phyloP scores from a whole-genome alignment of 2,113 vertebrate genomes.

The Strix aluco region DNA sequence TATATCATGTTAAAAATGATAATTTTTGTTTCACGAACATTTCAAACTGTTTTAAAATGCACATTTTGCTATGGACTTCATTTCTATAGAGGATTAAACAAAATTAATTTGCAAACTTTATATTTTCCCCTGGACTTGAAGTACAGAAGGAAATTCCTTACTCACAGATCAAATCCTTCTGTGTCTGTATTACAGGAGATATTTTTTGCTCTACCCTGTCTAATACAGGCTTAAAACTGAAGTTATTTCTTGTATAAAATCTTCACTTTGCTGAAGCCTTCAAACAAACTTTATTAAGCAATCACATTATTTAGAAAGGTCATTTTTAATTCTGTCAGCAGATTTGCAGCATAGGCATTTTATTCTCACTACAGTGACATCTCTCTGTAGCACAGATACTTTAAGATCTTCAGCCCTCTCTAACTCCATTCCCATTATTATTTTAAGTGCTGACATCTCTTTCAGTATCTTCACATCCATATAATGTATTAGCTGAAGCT shows the following conservation, averaged over 20 bases:
- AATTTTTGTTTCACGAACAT: neutral
- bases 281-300: neutral
- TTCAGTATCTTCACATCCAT: constrained; percentile 24
- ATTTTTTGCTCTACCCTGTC: neutral
- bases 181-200: neutral
- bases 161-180: neutral
- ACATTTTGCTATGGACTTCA: neutral
- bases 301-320: neutral
- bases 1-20: neutral
- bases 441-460: neutral
- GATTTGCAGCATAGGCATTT: constrained; percentile 2
- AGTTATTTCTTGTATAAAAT: neutral
- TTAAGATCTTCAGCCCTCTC: neutral
- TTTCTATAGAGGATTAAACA: neutral
- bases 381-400: neutral
- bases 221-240: neutral
- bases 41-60: neutral
- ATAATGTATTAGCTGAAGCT: constrained; percentile 16
- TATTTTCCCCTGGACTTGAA: neutral
- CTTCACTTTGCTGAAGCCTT: neutral
- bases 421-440: constrained; percentile 2
- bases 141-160: neutral
- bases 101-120: neutral
- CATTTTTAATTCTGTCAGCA: constrained; percentile 34
- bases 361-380: neutral